phyloP scores from a whole-genome alignment of 2,113 vertebrate species.

The Fregata magnificens region DNA sequence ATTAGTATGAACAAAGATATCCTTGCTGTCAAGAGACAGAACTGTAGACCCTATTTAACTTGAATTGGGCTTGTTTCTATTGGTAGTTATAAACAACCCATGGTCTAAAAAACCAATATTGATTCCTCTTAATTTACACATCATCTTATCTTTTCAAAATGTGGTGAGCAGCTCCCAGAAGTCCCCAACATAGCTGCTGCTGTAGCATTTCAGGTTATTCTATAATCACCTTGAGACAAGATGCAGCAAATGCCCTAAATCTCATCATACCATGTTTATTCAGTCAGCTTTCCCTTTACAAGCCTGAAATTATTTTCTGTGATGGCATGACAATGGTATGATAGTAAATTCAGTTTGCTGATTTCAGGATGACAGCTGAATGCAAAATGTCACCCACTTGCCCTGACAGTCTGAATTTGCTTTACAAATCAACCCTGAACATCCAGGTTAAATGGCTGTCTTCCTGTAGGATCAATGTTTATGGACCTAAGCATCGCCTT shows the following conservation, averaged over 20 bases:
- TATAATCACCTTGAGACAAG: neutral
- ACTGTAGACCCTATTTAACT: neutral
- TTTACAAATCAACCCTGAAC: neutral
- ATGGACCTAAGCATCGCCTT: neutral
- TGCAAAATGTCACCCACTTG: neutral
- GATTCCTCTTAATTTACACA: neutral
- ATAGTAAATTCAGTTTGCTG: neutral
- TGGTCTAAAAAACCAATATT: fast-evolving
- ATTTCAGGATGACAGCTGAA: neutral
- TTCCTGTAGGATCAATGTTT: neutral
- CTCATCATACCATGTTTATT: neutral
- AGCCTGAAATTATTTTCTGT: neutral
- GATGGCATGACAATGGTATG: neutral
- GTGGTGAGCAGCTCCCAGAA: neutral
- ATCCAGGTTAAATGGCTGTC: neutral
- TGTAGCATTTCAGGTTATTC: neutral
- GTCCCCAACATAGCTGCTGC: neutral
- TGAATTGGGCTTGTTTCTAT: neutral
- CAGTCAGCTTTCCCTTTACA: neutral
- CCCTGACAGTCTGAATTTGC: neutral
- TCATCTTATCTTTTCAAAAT: neutral
- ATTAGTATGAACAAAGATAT: neutral
- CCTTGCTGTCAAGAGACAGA: neutral
- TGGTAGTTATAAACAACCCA: neutral
- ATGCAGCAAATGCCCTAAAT: neutral